These are phyloP conservation scores for Lymantria monacha DNA, from an alignment of 2,888 invertebrate genomes.

Conservation along the genomic window DNA sequence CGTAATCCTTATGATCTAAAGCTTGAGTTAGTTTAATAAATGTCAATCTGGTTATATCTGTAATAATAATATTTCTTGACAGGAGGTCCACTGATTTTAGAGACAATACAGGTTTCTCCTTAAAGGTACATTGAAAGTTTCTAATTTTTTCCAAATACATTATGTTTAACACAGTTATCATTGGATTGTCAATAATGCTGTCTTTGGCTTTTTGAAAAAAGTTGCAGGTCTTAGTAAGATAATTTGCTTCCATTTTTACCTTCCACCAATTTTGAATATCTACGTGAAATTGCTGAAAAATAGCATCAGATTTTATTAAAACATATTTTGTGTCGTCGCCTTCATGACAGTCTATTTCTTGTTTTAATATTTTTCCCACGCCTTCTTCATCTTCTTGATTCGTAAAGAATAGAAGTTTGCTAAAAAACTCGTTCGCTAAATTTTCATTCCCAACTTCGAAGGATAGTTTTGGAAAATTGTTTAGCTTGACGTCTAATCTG, in stretches of 20 bases:
- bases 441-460: not conserved
- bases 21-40: not conserved
- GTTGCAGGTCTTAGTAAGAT: not conserved
- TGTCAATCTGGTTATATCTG: not conserved
- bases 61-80: not conserved
- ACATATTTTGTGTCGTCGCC: not conserved
- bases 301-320: constrained; percentile 10
- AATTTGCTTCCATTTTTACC: not conserved
- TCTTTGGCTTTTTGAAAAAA: constrained; percentile 6
- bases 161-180: not conserved
- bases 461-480: constrained; percentile 15
- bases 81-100: not conserved
- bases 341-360: constrained; percentile 8
- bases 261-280: constrained; percentile 18
- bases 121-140: not conserved
- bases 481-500: constrained; percentile 6
- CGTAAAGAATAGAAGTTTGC: constrained; percentile 17
- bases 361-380: constrained; percentile 9
- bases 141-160: not conserved
- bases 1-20: not conserved
- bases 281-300: constrained; percentile 17
- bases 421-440: constrained; percentile 12
- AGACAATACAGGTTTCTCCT: not conserved
- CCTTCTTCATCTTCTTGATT: constrained; percentile 11
- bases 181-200: constrained; percentile 5